Evolutionary conservation across 2,113 vertebrate species (phyloP), one percentile per base, ranked within the genome.

Genomic region (Oncorhynchus gorbuscha): DNA sequence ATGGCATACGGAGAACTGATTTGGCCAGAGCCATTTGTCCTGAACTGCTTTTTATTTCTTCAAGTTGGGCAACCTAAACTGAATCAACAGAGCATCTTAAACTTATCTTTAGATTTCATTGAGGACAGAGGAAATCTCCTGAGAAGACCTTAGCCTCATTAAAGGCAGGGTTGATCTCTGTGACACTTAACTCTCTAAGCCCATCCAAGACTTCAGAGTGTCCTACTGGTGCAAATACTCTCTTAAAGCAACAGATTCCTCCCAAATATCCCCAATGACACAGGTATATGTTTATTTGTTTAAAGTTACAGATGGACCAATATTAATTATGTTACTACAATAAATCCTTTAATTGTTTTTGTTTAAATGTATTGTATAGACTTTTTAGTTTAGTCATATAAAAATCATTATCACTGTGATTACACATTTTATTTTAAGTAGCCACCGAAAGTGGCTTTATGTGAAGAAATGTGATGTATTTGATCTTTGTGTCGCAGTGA

Each of bases 51-150:
- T n/a, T 61, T 13, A 61, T 20, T 61, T 61, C 18, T 61, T n/a
- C 20, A 61, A 61, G 20, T 61, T 35, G 20, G 30, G 16, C 24
- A 2, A 61, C 51, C 70, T 30, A 72, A 75, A 71, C 68, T 18
- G 45, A 79, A 70, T 11, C 39, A 20, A 16, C 48, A 39, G 73
- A 20, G 72, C 48, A 62, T 66, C 74, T 79, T 80, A n/a, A 85
- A 73, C 72, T 20, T 48, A 39, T 79, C 24, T 76, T 84, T 81
- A 78, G 69, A 76, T 78, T 77, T 83, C 13, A 14, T 51, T 51
- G 49, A 51, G 85, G 86, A 83, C 84, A 86, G 5, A 76, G 86
- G 77, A 87, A 88, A 88, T 89, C 88, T 86, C 83, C 80, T 24
- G 16, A 22, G 59, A 61, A 22, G 59, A 76, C 70, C 69, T 89